phyloP scores from a whole-genome alignment of 2,888 invertebrate genomes.

The Pterobdella sp. region DNA sequence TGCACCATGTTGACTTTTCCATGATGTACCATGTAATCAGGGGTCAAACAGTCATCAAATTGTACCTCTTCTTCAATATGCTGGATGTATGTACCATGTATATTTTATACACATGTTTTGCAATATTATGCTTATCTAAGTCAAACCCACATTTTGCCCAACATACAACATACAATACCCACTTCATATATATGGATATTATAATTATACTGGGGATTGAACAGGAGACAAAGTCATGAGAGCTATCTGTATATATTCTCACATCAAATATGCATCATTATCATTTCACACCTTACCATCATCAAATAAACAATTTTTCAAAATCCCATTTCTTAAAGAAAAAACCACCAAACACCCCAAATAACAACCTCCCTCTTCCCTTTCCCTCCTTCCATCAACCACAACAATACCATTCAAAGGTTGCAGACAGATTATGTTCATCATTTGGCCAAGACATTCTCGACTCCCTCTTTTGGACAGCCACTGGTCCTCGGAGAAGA shows the following conservation, averaged over 20 bases:
- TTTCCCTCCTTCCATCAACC: neutral
- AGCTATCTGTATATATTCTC: neutral
- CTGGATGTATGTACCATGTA: conserved; percentile 65
- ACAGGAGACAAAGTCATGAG: too few relatives aligned
- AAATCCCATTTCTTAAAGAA: too few relatives aligned
- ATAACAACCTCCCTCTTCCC: neutral
- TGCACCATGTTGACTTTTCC: conserved; percentile 89
- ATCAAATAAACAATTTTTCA: neutral
- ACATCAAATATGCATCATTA: neutral
- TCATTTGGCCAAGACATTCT: conserved; percentile 86
- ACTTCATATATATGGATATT: neutral
- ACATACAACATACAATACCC: too few relatives aligned
- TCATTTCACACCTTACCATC: neutral
- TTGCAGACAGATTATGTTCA: conserved; percentile 84
- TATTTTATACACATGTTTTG: neutral
- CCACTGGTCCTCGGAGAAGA: conserved; percentile 77
- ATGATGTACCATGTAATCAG: conserved; percentile 83
- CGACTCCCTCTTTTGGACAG: conserved; percentile 96
- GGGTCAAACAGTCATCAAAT: conserved; percentile 94
- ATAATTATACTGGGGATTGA: neutral
- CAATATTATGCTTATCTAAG: too few relatives aligned
- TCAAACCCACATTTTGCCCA: too few relatives aligned
- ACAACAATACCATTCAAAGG: conserved; percentile 44
- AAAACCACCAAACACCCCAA: too few relatives aligned
- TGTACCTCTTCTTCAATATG: conserved; percentile 99